Conservation (phyloP, 2,113 vertebrate genomes). For the Morone chrysops region DNA sequence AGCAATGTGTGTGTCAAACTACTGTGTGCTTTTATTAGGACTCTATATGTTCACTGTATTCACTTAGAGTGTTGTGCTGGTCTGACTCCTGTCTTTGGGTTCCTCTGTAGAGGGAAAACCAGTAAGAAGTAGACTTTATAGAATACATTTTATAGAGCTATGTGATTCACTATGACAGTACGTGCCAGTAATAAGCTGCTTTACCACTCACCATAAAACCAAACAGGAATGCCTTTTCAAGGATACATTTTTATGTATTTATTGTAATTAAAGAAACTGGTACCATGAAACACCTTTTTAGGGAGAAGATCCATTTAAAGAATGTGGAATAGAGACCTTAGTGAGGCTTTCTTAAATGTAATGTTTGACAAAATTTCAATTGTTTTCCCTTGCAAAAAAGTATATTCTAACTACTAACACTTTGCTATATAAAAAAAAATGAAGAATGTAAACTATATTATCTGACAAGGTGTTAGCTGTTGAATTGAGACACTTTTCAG, state of each 20-base stretch:
- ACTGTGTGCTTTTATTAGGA: background rate
- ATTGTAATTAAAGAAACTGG: background rate
- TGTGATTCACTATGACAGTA: slow-evolving; percentile 1
- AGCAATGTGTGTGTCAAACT: background rate
- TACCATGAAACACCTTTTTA: background rate
- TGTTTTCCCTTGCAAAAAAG: background rate
- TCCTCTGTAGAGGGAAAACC: slow-evolving; percentile 29
- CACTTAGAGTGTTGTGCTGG: background rate
- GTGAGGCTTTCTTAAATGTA: background rate
- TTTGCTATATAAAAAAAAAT: background rate
- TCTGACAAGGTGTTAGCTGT: background rate
- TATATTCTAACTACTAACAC: background rate
- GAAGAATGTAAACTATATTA: background rate
- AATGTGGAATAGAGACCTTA: background rate
- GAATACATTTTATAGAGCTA: background rate
- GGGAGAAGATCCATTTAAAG: background rate
- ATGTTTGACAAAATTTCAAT: background rate
- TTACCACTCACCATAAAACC: background rate
- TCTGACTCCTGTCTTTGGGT: slow-evolving; percentile 29
- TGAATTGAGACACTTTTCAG: background rate
- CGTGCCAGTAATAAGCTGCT: background rate
- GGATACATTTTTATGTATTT: background rate
- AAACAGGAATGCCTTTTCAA: background rate
- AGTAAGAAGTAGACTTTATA: background rate
- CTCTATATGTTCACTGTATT: background rate